Evolutionary conservation across 2,888 invertebrate species (phyloP).

Genomic region (Peribatodes rhomboidaria): DNA sequence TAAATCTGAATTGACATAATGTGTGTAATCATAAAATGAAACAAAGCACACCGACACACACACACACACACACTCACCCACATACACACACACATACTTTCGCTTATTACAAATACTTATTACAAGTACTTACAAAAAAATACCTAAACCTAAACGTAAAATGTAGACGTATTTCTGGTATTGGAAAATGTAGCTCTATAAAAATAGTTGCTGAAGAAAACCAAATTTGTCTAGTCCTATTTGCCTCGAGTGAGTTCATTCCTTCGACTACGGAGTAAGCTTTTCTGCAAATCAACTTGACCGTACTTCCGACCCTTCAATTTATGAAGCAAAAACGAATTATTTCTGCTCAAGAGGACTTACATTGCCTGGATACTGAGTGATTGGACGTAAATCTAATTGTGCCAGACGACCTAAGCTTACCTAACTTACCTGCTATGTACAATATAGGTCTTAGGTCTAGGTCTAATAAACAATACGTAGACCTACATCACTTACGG

Average conservation of each 20-base stretch:
- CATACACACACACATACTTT: no score
- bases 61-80: no score
- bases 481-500: no score
- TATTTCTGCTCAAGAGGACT: constrained; percentile 28
- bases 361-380: constrained; percentile 1
- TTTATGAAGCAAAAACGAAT: constrained; percentile 39
- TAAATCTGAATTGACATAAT: no score
- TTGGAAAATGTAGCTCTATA: not conserved
- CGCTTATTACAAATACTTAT: no score
- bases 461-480: no score
- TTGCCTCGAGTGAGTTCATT: constrained; percentile 22
- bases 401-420: not conserved
- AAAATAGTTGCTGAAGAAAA: constrained; percentile 3
- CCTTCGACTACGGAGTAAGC: constrained; percentile 20
- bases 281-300: constrained; percentile 36
- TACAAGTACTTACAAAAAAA: no score
- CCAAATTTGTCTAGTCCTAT: constrained; percentile 24
- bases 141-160: no score
- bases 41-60: no score
- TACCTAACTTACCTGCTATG: not conserved
- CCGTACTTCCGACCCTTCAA: constrained; percentile 47
- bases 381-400: constrained; percentile 6
- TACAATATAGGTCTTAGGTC: no score
- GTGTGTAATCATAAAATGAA: no score
- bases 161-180: not conserved